A percentile compares a stretch with the other conserved stretches of the same genome.
Evolutionary conservation across 2,113 vertebrate species (phyloP).

Genomic region (Speoplatyrhinus poulsoni): DNA sequence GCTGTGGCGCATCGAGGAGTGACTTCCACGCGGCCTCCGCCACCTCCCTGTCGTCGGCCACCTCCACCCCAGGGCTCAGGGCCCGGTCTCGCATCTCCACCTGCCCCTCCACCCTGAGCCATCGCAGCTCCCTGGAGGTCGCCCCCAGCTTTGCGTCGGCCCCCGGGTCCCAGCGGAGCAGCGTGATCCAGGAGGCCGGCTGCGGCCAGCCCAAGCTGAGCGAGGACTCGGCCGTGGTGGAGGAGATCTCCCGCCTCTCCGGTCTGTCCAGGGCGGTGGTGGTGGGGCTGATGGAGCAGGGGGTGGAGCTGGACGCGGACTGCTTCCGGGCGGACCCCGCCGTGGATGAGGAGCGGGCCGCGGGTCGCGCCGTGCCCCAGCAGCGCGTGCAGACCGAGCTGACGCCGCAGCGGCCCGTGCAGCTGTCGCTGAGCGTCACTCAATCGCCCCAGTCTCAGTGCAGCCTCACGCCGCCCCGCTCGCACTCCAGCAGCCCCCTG

Average conservation of each 20-base stretch:
- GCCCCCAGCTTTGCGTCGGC: slow-evolving; percentile 52
- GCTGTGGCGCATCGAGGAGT: slow-evolving; percentile 56
- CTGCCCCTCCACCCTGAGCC: slow-evolving; percentile 73
- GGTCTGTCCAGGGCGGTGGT: slow-evolving; percentile 76
- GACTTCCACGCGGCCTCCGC: slow-evolving; percentile 52
- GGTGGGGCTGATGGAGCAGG: slow-evolving; percentile 80
- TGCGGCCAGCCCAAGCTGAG: slow-evolving; percentile 59
- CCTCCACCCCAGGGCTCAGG: slow-evolving; percentile 71
- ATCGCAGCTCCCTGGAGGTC: slow-evolving; percentile 78
- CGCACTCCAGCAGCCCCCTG: slow-evolving; percentile 65
- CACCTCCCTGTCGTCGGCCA: slow-evolving; percentile 60
- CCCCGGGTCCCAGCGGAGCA: slow-evolving; percentile 66
- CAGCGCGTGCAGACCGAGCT: slow-evolving; percentile 22
- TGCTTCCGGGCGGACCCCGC: slow-evolving; percentile 70
- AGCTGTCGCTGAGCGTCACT: slow-evolving; percentile 71
- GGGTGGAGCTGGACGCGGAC: slow-evolving; percentile 78
- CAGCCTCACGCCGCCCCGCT: slow-evolving; percentile 18
- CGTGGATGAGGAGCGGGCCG: slow-evolving; percentile 45
- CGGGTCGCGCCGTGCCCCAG: slow-evolving; percentile 44
- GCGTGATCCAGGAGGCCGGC: slow-evolving; percentile 58
- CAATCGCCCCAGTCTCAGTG: slow-evolving; percentile 71
- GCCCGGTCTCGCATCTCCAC: slow-evolving; percentile 80
- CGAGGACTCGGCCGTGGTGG: slow-evolving; percentile 75
- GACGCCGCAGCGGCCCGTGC: slow-evolving; percentile 66
- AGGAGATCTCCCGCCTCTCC: slow-evolving; percentile 78